Conservation (phyloP, 2,113 vertebrate genomes). For the Platysternon megacephalum region DNA sequence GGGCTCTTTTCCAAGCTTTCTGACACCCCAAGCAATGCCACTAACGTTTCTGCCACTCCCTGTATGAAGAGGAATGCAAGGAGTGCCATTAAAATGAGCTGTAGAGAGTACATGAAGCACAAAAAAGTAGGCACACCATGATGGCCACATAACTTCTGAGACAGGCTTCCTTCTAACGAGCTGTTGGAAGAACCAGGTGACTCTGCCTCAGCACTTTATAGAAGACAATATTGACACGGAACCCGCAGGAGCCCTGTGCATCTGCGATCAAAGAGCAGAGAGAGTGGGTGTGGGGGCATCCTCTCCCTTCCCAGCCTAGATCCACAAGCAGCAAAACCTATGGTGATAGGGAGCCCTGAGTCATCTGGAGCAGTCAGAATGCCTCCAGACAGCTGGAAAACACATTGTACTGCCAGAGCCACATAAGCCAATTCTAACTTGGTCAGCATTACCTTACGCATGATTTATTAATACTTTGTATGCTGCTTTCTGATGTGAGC, state of each 20-base stretch:
- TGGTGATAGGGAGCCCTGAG: not conserved
- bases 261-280: not conserved
- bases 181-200: not conserved
- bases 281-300: not conserved
- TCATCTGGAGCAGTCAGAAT: conserved; percentile 36
- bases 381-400: conserved; percentile 64
- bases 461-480: conserved; percentile 63
- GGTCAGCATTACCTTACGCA: conserved; percentile 55
- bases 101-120: not conserved
- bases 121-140: not conserved
- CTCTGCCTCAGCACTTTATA: not conserved
- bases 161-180: not conserved
- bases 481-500: conserved; percentile 10
- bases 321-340: not conserved
- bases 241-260: not conserved
- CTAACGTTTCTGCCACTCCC: not conserved
- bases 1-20: not conserved
- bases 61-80: not conserved
- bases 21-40: not conserved
- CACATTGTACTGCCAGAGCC: conserved; percentile 51
- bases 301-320: not conserved
- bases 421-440: conserved; percentile 38
- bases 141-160: not conserved
- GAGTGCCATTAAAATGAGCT: not conserved
- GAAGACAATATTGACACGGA: not conserved